These are phyloP conservation scores for Epinotia demarniana DNA, from an alignment of 2,888 invertebrate species.

Conservation along the genomic window DNA sequence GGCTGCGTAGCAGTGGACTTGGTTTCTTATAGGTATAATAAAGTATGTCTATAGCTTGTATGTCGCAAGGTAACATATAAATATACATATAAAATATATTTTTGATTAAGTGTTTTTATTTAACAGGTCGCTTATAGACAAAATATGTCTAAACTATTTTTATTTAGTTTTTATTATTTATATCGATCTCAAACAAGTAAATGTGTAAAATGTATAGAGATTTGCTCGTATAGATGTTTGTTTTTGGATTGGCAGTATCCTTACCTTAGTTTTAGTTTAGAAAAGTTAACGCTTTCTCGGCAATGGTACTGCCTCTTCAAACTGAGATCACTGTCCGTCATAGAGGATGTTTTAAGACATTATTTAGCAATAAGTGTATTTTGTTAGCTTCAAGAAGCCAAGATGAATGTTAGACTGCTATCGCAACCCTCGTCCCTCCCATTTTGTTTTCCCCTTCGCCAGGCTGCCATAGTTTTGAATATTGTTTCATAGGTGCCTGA, in stretches of 20 bases:
- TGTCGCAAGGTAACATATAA: constrained; percentile 77
- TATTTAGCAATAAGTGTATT: constrained; percentile 83
- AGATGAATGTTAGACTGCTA: constrained; percentile 84
- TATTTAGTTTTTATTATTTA: constrained; percentile 57
- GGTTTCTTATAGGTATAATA: constrained; percentile 80
- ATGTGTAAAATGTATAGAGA: constrained; percentile 81
- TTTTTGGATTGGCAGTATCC: constrained; percentile 80
- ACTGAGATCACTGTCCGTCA: constrained; percentile 59
- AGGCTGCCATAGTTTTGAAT: constrained; percentile 81
- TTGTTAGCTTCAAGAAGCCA: constrained; percentile 84
- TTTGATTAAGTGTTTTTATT: constrained; percentile 58
- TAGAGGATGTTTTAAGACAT: constrained; percentile 72
- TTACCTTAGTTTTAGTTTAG: constrained; percentile 59
- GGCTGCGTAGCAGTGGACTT: constrained; percentile 84
- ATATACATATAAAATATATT: constrained; percentile 59
- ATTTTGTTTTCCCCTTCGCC: constrained; percentile 78
- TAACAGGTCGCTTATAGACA: constrained; percentile 75
- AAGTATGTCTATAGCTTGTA: constrained; percentile 74
- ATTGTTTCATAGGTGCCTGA: constrained; percentile 84
- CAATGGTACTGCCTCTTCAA: constrained; percentile 78
- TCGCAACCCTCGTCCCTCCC: constrained; percentile 75
- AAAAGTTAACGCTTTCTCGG: constrained; percentile 49
- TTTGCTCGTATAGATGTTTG: constrained; percentile 79
- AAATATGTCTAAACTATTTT: constrained; percentile 64
- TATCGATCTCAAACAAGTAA: constrained; percentile 60